Percentiles rank a stretch among this genome's conserved stretches.
Conservation (phyloP, 2,888 invertebrate genomes). For the Unio delphinus region DNA sequence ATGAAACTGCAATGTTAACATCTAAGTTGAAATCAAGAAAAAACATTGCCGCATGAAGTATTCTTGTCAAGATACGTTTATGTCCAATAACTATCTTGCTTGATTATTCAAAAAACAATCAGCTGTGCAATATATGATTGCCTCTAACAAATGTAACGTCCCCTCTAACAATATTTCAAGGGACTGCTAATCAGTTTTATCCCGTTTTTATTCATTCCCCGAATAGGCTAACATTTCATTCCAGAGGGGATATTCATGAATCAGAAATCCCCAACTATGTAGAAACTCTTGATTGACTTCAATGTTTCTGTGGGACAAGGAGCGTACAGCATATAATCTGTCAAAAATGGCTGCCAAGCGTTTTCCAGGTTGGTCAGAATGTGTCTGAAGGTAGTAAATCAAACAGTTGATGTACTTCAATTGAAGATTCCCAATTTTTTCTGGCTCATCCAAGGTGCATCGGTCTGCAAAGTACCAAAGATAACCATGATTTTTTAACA, state of each 20-base stretch:
- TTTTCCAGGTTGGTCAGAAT: background rate
- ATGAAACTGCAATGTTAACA: too few relatives aligned
- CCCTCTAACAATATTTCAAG: too few relatives aligned
- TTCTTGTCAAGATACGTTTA: too few relatives aligned
- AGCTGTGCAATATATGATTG: too few relatives aligned
- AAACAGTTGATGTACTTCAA: slow-evolving; percentile 47
- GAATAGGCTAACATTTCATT: slow-evolving; percentile 28
- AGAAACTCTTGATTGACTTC: slow-evolving; percentile 21
- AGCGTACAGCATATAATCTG: slow-evolving; percentile 16
- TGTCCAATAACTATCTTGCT: too few relatives aligned
- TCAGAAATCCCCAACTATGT: slow-evolving; percentile 26
- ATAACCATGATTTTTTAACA: background rate
- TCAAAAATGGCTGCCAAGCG: slow-evolving; percentile 24
- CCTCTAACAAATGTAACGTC: too few relatives aligned
- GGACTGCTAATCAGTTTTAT: too few relatives aligned
- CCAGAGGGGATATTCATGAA: slow-evolving; percentile 35
- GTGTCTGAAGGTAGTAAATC: slow-evolving; percentile 27
- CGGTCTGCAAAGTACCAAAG: slow-evolving; percentile 36
- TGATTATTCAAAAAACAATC: too few relatives aligned
- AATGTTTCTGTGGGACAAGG: slow-evolving; percentile 16
- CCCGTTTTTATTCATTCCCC: background rate
- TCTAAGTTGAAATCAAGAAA: too few relatives aligned
- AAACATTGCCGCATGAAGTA: too few relatives aligned
- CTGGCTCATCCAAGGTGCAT: slow-evolving; percentile 32
- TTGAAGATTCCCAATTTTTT: slow-evolving; percentile 39